phyloP scores from a whole-genome alignment of 2,113 vertebrate genomes.

The Microtus oregoni region DNA sequence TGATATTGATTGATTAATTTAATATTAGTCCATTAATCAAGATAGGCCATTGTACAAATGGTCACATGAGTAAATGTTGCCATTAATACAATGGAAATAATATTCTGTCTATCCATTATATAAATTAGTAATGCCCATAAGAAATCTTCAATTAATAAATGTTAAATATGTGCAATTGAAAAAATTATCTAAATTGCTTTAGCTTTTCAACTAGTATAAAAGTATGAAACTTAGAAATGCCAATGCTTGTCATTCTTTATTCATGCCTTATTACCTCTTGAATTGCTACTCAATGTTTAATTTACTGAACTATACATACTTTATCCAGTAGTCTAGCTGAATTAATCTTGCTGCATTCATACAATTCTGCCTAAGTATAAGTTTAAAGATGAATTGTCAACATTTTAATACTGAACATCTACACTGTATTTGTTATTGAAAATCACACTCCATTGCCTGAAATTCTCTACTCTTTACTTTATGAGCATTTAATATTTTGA shows the following conservation, averaged over 20 bases:
- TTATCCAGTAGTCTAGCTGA: not conserved
- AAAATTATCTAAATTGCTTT: not conserved
- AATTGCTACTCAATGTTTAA: not conserved
- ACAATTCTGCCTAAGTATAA: not conserved
- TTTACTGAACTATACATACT: slow-evolving; percentile 6
- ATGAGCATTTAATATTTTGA: no score
- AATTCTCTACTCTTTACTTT: no score
- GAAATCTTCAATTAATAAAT: not conserved
- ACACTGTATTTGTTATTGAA: no score
- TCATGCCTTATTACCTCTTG: not conserved
- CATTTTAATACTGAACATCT: no score
- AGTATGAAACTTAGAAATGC: not conserved
- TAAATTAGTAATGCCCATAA: not conserved
- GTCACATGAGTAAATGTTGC: no score
- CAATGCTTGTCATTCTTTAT: not conserved
- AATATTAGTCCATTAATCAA: no score
- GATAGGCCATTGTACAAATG: no score
- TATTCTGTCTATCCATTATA: not conserved
- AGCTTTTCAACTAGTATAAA: not conserved
- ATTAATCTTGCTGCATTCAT: not conserved
- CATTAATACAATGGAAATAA: no score
- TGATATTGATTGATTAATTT: no score
- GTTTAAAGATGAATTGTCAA: no score
- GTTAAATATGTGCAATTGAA: not conserved
- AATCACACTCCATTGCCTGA: no score